phyloP scores from a whole-genome alignment of 1,140 invertebrate species.

The Bradynema listronoti region DNA sequence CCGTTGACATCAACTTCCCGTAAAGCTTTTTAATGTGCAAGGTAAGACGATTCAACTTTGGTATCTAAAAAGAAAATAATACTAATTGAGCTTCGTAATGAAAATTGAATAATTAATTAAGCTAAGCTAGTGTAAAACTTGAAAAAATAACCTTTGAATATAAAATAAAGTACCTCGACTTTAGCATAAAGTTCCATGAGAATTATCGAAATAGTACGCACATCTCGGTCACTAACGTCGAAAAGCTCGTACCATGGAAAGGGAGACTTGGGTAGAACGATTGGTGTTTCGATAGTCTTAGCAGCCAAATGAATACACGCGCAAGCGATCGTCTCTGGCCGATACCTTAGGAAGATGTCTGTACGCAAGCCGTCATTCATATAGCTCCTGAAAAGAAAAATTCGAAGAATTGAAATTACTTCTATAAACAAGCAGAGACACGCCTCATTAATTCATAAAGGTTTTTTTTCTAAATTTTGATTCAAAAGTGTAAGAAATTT shows the following conservation, averaged over 20 bases:
- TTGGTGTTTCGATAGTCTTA: slow-evolving; percentile 42
- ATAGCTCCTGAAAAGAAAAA: slow-evolving; percentile 19
- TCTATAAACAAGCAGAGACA: too few relatives aligned
- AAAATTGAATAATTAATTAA: too few relatives aligned
- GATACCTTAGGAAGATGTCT: slow-evolving; percentile 88
- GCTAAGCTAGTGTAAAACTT: neutral
- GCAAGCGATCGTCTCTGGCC: slow-evolving; percentile 93
- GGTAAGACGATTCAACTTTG: neutral
- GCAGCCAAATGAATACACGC: slow-evolving; percentile 82
- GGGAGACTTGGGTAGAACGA: slow-evolving; percentile 40
- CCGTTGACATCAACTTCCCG: too few relatives aligned
- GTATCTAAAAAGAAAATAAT: neutral
- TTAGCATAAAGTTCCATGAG: slow-evolving; percentile 32
- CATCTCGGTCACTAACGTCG: slow-evolving; percentile 36
- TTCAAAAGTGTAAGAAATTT: too few relatives aligned
- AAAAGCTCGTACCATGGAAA: slow-evolving; percentile 47
- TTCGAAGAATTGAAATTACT: neutral
- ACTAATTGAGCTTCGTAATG: too few relatives aligned
- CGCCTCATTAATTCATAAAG: too few relatives aligned
- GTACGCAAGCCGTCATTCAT: slow-evolving; percentile 77
- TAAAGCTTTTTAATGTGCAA: slow-evolving; percentile 3
- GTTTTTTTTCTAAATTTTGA: too few relatives aligned
- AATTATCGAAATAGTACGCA: slow-evolving; percentile 26
- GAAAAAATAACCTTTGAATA: slow-evolving; percentile 1
- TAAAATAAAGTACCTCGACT: slow-evolving; percentile 24